Evolutionary conservation across 2,797 vertebrate genomes (phyloP).

Genomic region (Peromyscus attwateri): DNA sequence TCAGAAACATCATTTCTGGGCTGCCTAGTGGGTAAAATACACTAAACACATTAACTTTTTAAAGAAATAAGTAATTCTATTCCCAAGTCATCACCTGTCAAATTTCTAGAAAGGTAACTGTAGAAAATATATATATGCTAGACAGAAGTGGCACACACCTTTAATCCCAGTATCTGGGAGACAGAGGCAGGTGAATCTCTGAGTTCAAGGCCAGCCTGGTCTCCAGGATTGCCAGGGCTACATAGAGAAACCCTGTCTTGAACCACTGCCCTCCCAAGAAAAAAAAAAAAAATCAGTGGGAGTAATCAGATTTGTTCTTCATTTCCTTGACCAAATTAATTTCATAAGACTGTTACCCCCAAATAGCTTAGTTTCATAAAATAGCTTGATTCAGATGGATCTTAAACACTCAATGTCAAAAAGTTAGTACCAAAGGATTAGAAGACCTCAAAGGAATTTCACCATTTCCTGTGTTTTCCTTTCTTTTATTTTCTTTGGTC

Average conservation of each 20-base stretch:
- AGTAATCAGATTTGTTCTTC: slow-evolving; percentile 48
- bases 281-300: background rate
- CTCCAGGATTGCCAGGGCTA: background rate
- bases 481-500: background rate
- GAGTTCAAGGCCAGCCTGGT: background rate
- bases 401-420: slow-evolving; percentile 58
- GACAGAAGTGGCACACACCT: background rate
- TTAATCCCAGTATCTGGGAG: background rate
- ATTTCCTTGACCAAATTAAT: slow-evolving; percentile 48
- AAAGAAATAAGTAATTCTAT: slow-evolving; percentile 55
- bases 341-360: background rate
- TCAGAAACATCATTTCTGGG: slow-evolving; percentile 20
- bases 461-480: slow-evolving; percentile 6
- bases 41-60: slow-evolving; percentile 49
- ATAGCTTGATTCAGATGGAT: slow-evolving; percentile 46
- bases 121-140: background rate
- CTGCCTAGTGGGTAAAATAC: slow-evolving; percentile 25
- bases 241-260: background rate
- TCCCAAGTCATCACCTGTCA: slow-evolving; percentile 41
- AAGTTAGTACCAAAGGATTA: slow-evolving; percentile 14
- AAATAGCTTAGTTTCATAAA: slow-evolving; percentile 64
- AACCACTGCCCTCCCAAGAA: background rate
- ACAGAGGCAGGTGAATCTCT: background rate
- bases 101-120: slow-evolving; percentile 61
- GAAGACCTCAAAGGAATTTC: slow-evolving; percentile 20